A percentile compares a stretch with the other conserved stretches of the same genome.
Evolutionary conservation across 2,797 vertebrate species (phyloP).

Genomic region (Varecia variegata): DNA sequence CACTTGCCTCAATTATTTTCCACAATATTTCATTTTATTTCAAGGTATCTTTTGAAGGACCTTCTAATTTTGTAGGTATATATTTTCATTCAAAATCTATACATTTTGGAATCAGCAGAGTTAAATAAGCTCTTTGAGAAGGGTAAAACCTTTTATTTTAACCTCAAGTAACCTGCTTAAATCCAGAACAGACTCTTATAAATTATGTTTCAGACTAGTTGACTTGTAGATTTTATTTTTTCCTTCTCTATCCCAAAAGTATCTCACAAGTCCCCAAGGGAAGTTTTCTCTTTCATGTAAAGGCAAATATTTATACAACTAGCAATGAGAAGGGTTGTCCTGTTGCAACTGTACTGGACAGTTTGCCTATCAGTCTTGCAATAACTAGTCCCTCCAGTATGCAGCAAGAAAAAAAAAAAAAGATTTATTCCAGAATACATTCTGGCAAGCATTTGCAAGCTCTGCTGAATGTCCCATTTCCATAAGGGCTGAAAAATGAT

Average conservation of each 20-base stretch:
- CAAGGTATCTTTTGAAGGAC: background rate
- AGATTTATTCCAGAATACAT: background rate
- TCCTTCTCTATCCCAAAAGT: background rate
- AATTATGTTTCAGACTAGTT: background rate
- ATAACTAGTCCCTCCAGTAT: background rate
- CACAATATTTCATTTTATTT: conserved; percentile 24
- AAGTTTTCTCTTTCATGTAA: background rate
- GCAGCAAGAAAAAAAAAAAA: background rate
- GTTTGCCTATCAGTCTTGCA: background rate
- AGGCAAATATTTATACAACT: background rate
- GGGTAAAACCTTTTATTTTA: background rate
- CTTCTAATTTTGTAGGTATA: background rate
- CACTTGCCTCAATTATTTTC: background rate
- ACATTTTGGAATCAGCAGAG: background rate
- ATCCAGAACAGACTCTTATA: background rate
- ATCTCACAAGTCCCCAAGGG: background rate
- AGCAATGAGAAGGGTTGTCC: background rate
- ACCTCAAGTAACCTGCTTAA: background rate
- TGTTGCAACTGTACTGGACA: background rate
- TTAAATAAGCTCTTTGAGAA: background rate
- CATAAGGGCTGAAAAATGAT: background rate
- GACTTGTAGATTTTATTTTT: background rate
- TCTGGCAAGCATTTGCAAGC: background rate
- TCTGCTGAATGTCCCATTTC: background rate
- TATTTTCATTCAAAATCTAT: background rate